Conservation (phyloP, 2,113 vertebrate species). For the Pelodiscus sinensis region DNA sequence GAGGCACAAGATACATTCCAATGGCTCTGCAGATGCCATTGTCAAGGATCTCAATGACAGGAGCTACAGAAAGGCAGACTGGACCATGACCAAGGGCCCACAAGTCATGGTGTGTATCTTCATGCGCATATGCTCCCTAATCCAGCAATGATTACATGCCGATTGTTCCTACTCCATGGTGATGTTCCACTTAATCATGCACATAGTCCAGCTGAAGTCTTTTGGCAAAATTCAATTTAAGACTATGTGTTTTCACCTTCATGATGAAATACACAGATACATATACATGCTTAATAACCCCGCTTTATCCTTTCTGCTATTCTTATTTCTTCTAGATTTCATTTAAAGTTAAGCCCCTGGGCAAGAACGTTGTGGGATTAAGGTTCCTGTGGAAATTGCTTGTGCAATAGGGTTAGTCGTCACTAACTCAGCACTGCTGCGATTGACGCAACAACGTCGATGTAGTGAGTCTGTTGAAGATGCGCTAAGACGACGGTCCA, state of each 20-base stretch:
- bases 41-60: not conserved
- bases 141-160: not conserved
- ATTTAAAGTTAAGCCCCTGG: not conserved
- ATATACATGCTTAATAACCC: rapidly evolving
- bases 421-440: too few species aligned
- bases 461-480: too few species aligned
- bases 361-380: constrained; percentile 14
- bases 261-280: not conserved
- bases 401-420: not conserved
- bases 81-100: not conserved
- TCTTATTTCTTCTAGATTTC: not conserved
- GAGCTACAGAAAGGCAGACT: not conserved
- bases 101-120: not conserved
- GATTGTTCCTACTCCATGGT: not conserved
- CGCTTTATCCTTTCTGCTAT: not conserved
- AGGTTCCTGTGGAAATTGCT: not conserved
- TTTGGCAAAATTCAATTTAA: not conserved
- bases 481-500: not conserved
- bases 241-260: not conserved
- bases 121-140: not conserved
- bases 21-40: not conserved
- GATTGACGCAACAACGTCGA: too few species aligned
- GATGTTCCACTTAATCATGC: not conserved
- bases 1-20: not conserved
- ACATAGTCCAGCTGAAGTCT: constrained; percentile 16